Evolutionary conservation across 2,113 vertebrate species (phyloP).

Genomic region (Aphelocoma coerulescens): DNA sequence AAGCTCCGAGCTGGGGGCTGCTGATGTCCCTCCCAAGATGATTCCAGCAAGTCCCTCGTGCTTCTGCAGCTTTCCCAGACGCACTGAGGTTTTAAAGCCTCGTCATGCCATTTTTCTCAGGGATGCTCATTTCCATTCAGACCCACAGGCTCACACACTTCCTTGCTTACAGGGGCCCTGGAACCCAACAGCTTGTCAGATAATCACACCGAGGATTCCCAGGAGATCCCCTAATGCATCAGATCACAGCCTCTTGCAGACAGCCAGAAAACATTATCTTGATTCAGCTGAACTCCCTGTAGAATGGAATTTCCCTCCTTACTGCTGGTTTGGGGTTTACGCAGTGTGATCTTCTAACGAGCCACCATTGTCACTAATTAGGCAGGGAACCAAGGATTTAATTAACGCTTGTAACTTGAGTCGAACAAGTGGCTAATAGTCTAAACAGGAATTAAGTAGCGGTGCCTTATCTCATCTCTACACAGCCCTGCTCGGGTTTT

Average conservation of each 20-base stretch:
- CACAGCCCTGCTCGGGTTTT: not conserved
- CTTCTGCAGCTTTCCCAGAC: not conserved
- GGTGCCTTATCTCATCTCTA: not conserved
- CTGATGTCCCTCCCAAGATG: not conserved
- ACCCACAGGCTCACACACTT: not conserved
- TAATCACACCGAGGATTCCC: not conserved
- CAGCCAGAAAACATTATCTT: not conserved
- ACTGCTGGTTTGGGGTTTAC: not conserved
- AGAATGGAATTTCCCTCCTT: not conserved
- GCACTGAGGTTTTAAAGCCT: not conserved
- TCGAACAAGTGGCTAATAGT: not conserved
- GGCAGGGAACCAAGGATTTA: not conserved
- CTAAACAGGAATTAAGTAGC: not conserved
- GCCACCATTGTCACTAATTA: not conserved
- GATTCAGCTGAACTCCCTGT: not conserved
- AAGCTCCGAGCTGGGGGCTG: not conserved
- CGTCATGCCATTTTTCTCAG: not conserved
- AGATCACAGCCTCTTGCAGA: not conserved
- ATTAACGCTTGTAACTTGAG: not conserved
- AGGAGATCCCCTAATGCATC: not conserved
- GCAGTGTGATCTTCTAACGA: not conserved
- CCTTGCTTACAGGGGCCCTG: not conserved
- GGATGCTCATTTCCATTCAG: not conserved
- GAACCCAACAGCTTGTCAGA: not conserved
- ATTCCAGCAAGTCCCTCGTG: not conserved